Evolutionary conservation across 2,797 vertebrate genomes (phyloP).

Genomic region (Vireo griseus): DNA sequence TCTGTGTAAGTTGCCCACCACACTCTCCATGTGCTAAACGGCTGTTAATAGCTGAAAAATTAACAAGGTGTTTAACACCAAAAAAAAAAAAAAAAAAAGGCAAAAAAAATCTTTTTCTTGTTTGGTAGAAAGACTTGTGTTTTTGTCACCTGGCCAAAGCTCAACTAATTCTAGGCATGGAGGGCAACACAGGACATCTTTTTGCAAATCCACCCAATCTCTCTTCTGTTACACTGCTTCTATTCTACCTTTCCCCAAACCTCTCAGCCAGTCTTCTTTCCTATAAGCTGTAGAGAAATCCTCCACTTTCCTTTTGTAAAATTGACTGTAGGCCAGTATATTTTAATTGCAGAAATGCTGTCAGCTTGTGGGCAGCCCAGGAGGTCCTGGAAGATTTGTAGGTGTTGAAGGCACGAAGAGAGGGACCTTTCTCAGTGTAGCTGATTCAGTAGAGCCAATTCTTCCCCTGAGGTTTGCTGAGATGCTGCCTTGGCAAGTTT

Average conservation of each 20-base stretch:
- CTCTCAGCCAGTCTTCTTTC: not conserved
- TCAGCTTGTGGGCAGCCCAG: not conserved
- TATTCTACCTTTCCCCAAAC: not conserved
- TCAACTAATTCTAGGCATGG: not conserved
- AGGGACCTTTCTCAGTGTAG: constrained; percentile 11
- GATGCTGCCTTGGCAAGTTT: not conserved
- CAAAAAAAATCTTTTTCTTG: not conserved
- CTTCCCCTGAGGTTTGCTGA: not conserved
- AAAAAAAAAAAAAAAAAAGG: not conserved
- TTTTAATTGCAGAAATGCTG: constrained; percentile 13
- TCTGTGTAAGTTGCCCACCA: not conserved
- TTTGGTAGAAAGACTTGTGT: not conserved
- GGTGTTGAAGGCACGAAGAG: constrained; percentile 20
- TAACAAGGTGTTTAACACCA: constrained; percentile 69
- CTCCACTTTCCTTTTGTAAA: constrained; percentile 1
- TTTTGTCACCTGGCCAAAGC: constrained; percentile 5
- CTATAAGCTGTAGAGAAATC: not conserved
- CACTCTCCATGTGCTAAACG: constrained; percentile 64
- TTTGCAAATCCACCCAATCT: not conserved
- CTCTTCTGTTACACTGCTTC: not conserved
- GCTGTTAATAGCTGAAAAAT: constrained; percentile 75
- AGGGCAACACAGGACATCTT: not conserved
- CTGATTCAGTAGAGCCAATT: not conserved
- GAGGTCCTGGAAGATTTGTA: constrained; percentile 3
- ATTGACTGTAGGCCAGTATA: not conserved